Conservation (phyloP, 2,797 vertebrate genomes). For the Tapera naevia region DNA sequence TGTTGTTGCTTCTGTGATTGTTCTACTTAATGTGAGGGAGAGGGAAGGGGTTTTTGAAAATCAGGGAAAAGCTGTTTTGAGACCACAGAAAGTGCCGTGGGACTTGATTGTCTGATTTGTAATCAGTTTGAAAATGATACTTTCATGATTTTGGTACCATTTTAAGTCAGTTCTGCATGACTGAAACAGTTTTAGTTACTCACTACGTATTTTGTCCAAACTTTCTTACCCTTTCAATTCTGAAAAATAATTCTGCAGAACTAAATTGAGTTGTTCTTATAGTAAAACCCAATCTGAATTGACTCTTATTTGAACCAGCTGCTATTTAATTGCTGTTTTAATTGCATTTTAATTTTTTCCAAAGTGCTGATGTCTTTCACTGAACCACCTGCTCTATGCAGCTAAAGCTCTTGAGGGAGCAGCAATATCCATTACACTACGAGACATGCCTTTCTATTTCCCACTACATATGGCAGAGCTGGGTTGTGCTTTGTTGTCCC, state of each 20-base stretch:
- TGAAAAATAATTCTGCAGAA: not conserved
- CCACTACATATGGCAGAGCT: slow-evolving; percentile 42
- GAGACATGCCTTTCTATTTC: slow-evolving; percentile 60
- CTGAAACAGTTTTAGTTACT: not conserved
- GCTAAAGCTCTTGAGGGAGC: slow-evolving; percentile 59
- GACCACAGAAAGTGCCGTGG: not conserved
- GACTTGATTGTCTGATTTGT: not conserved
- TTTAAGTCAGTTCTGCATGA: not conserved
- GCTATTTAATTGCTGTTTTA: slow-evolving; percentile 14
- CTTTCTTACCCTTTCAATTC: not conserved
- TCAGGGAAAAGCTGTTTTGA: not conserved
- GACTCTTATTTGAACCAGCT: slow-evolving; percentile 12
- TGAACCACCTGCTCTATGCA: slow-evolving; percentile 69
- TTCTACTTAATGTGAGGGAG: not conserved
- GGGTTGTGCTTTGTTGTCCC: slow-evolving; percentile 59
- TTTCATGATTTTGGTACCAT: not conserved
- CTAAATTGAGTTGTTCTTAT: not conserved
- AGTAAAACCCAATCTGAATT: not conserved
- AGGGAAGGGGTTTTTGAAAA: not conserved
- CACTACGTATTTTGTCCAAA: not conserved
- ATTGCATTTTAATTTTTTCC: slow-evolving; percentile 41
- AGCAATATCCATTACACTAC: slow-evolving; percentile 55
- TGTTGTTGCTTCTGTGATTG: not conserved
- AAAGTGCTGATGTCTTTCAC: slow-evolving; percentile 4
- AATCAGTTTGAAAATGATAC: not conserved